These are phyloP conservation scores for Cottoperca gobio DNA, from an alignment of 2,797 vertebrate genomes.

Conservation along the genomic window DNA sequence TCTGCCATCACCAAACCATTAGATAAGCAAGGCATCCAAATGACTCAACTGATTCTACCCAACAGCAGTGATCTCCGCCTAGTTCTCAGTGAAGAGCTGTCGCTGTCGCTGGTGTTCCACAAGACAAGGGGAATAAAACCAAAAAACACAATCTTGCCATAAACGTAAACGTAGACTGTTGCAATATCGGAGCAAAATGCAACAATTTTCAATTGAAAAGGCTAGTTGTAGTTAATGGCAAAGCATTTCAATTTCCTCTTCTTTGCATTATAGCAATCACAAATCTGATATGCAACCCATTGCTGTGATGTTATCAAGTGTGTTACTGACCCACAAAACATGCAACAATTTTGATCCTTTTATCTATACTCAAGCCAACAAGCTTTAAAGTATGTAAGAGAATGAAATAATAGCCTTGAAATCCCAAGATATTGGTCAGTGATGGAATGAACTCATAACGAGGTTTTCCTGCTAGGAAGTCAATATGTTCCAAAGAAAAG, in stretches of 20 bases:
- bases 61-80: slow-evolving; percentile 56
- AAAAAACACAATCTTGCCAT: background rate
- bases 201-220: background rate
- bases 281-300: background rate
- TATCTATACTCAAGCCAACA: slow-evolving; percentile 37
- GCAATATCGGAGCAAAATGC: no score
- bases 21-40: slow-evolving; percentile 77
- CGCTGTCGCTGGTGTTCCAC: slow-evolving; percentile 37
- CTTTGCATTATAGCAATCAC: background rate
- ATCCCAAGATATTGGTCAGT: slow-evolving; percentile 54
- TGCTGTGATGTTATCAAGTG: slow-evolving; percentile 18
- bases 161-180: no score
- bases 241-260: background rate
- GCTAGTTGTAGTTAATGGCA: background rate
- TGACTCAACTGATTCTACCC: slow-evolving; percentile 71
- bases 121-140: slow-evolving; percentile 14
- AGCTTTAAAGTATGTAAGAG: slow-evolving; percentile 10
- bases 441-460: slow-evolving; percentile 71
- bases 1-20: slow-evolving; percentile 73
- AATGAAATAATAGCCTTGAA: slow-evolving; percentile 31
- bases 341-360: slow-evolving; percentile 29
- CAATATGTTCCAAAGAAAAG: slow-evolving; percentile 50
- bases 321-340: slow-evolving; percentile 18
- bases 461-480: slow-evolving; percentile 47
- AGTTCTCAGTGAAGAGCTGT: slow-evolving; percentile 49